These are phyloP conservation scores for Rhynchopsitta pachyrhyncha DNA, from an alignment of 2,113 vertebrate species.

Conservation along the genomic window DNA sequence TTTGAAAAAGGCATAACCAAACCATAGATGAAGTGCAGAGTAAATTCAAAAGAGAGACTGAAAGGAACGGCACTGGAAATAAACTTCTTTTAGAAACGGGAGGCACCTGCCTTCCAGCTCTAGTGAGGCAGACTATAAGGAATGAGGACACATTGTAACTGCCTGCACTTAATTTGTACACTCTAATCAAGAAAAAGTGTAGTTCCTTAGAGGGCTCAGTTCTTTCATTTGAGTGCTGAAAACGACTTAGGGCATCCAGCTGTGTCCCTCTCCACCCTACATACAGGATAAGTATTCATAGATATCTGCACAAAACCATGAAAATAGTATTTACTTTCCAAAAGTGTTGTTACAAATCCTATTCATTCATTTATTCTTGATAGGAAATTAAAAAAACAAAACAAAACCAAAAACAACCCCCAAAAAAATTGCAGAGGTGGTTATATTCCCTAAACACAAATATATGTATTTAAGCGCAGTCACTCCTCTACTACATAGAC, in stretches of 20 bases:
- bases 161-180: not conserved
- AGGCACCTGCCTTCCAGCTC: not conserved
- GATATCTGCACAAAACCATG: not conserved
- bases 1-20: not conserved
- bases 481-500: not conserved
- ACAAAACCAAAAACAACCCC: not conserved
- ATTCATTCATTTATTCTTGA: not conserved
- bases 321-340: not conserved
- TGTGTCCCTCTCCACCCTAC: not conserved
- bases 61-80: not conserved
- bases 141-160: not conserved
- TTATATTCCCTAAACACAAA: not conserved
- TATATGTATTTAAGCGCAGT: not conserved
- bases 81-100: not conserved
- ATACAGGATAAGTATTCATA: not conserved
- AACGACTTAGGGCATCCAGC: not conserved
- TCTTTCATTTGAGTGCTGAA: not conserved
- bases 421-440: accelerated
- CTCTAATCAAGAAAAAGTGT: not conserved
- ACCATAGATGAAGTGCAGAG: not conserved
- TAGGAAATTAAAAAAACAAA: not conserved
- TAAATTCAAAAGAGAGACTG: not conserved
- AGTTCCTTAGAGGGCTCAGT: not conserved
- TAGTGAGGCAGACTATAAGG: not conserved
- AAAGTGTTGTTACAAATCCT: not conserved